Percentiles rank a stretch among this genome's conserved stretches.
Evolutionary conservation across 1,140 invertebrate species (phyloP).

Genomic region (Lepidotrigona ventralis): DNA sequence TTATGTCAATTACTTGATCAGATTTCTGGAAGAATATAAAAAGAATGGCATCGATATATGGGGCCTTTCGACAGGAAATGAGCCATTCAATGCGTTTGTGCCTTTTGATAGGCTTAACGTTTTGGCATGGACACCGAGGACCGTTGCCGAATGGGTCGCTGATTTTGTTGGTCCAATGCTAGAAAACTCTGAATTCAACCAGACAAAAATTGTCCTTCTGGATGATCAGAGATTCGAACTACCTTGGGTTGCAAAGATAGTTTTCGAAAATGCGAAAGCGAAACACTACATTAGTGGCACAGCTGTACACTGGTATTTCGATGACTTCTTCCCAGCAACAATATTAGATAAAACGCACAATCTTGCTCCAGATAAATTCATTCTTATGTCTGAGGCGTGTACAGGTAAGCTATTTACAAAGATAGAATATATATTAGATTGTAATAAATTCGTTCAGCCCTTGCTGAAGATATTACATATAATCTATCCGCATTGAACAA

Average conservation of each 20-base stretch:
- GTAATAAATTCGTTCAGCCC: no score
- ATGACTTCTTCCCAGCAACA: constrained; percentile 80
- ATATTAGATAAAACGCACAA: constrained; percentile 82
- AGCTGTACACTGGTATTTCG: constrained; percentile 86
- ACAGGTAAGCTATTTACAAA: constrained; percentile 76
- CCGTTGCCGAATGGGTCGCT: constrained; percentile 83
- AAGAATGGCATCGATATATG: constrained; percentile 81
- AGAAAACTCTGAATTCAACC: constrained; percentile 79
- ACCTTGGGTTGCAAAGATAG: constrained; percentile 78
- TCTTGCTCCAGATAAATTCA: constrained; percentile 85
- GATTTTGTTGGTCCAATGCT: constrained; percentile 87
- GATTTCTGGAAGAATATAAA: constrained; percentile 82
- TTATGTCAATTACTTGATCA: constrained; percentile 91
- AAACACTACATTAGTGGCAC: constrained; percentile 82
- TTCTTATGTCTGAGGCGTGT: constrained; percentile 91
- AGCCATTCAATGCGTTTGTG: constrained; percentile 83
- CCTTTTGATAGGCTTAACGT: constrained; percentile 85
- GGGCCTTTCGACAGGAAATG: constrained; percentile 85
- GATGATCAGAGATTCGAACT: constrained; percentile 87
- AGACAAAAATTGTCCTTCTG: constrained; percentile 84
- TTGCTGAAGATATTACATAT: no score
- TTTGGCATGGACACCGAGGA: constrained; percentile 85
- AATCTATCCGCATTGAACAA: no score
- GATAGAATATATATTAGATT: no score
- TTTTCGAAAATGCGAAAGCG: constrained; percentile 38